Evolutionary conservation across 37 sponge, comb jelly and placozoan genomes (phyloP).

Genomic region (Halichondria panicea): DNA sequence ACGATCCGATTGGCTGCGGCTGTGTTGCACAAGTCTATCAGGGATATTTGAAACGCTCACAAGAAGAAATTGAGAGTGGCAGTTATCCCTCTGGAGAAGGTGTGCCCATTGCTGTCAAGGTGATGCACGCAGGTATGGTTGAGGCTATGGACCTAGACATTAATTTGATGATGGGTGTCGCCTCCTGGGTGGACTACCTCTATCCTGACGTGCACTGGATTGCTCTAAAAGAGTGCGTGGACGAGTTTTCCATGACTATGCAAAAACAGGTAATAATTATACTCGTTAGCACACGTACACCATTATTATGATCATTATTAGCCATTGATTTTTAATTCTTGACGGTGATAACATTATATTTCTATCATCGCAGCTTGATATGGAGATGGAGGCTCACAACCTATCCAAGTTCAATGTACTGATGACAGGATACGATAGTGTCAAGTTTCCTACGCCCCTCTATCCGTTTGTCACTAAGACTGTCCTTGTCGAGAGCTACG

Average conservation of each 20-base stretch:
- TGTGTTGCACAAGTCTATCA: conserved; percentile 78
- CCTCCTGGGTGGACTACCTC: conserved; percentile 61
- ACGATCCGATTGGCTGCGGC: conserved; percentile 64
- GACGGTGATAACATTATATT: neutral
- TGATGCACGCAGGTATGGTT: conserved; percentile 55
- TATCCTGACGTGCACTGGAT: conserved; percentile 69
- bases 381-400: conserved; percentile 56
- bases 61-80: neutral
- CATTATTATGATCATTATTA: neutral
- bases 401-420: conserved; percentile 40
- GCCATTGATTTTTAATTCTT: neutral
- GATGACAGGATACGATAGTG: conserved; percentile 11
- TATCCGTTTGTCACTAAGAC: conserved; percentile 49
- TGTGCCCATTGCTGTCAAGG: conserved; percentile 66
- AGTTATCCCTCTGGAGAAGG: neutral
- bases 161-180: conserved; percentile 40
- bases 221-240: conserved; percentile 60
- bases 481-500: conserved; percentile 76
- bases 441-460: conserved; percentile 69
- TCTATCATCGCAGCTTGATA: conserved; percentile 40
- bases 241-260: conserved; percentile 53
- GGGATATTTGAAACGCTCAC: conserved; percentile 11
- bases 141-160: conserved; percentile 48
- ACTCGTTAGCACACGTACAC: neutral
- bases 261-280: conserved; percentile 37